A percentile compares a stretch with the other conserved stretches of the same genome.
These are phyloP conservation scores for Epinephelus lanceolatus DNA, from an alignment of 2,113 vertebrate species.

Conservation along the genomic window DNA sequence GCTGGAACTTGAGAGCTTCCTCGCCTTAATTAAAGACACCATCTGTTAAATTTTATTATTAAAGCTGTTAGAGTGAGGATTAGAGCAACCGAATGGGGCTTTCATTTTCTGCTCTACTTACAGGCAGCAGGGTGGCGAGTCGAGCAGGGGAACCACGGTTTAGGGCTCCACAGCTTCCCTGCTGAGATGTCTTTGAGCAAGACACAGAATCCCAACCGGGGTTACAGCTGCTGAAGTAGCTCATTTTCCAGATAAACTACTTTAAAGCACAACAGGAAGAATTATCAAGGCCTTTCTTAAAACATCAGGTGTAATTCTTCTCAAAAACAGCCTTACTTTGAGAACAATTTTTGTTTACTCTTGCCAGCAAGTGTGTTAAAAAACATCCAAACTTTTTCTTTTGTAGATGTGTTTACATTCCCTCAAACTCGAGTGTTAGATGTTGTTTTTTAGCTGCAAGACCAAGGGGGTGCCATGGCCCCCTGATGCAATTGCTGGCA, in stretches of 20 bases:
- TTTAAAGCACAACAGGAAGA: background rate
- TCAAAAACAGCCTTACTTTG: background rate
- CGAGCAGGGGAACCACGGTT: background rate
- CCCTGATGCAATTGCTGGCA: too few relatives aligned
- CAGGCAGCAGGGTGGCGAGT: slow-evolving; percentile 25
- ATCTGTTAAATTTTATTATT: slow-evolving; percentile 69
- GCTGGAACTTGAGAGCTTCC: slow-evolving; percentile 30
- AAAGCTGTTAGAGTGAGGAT: slow-evolving; percentile 28
- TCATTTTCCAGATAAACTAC: background rate
- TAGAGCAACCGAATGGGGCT: background rate
- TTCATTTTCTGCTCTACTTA: slow-evolving; percentile 55
- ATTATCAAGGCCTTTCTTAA: background rate
- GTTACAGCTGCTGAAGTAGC: background rate
- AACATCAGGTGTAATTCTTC: background rate
- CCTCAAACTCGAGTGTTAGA: background rate
- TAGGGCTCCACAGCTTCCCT: slow-evolving; percentile 2
- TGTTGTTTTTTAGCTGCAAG: background rate
- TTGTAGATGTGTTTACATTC: background rate
- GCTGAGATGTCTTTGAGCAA: slow-evolving; percentile 31
- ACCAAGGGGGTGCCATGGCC: background rate
- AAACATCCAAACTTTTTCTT: background rate
- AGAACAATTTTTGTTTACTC: background rate
- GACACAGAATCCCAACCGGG: background rate
- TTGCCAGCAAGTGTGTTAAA: background rate
- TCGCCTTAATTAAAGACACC: slow-evolving; percentile 67